These are phyloP conservation scores for Azemiops feae DNA, from an alignment of 2,113 vertebrate species.

Conservation along the genomic window DNA sequence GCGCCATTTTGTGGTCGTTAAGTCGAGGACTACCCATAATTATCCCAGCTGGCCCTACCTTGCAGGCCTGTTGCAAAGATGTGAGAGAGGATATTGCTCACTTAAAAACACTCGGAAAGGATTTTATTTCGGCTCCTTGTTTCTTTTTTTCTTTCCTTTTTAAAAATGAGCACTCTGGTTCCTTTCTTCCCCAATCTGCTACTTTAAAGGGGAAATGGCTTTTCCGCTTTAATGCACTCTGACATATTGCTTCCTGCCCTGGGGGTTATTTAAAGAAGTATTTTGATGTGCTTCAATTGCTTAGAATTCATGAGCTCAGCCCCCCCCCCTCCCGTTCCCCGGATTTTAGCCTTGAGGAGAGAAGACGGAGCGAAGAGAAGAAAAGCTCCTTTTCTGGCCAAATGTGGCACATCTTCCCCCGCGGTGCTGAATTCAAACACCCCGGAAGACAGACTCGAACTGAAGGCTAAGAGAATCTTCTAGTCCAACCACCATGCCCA, in stretches of 20 bases:
- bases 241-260: not conserved
- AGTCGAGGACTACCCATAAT: not conserved
- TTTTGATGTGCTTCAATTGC: not conserved
- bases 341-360: not conserved
- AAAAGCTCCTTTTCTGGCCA: not conserved
- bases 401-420: not conserved
- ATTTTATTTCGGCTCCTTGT: not conserved
- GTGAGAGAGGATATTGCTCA: not conserved
- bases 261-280: not conserved
- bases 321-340: fast-evolving
- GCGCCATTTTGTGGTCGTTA: not conserved
- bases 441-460: not conserved
- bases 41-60: not conserved
- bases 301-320: not conserved
- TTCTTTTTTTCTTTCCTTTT: not conserved
- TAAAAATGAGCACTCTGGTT: not conserved
- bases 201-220: not conserved
- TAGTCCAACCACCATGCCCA: too few species aligned
- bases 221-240: not conserved
- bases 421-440: not conserved
- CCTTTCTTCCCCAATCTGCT: not conserved
- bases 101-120: not conserved
- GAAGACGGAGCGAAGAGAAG: not conserved
- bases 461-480: not conserved
- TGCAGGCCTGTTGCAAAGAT: not conserved